phyloP scores from a whole-genome alignment of 2,888 invertebrate genomes.

The Cartodere bifasciata region DNA sequence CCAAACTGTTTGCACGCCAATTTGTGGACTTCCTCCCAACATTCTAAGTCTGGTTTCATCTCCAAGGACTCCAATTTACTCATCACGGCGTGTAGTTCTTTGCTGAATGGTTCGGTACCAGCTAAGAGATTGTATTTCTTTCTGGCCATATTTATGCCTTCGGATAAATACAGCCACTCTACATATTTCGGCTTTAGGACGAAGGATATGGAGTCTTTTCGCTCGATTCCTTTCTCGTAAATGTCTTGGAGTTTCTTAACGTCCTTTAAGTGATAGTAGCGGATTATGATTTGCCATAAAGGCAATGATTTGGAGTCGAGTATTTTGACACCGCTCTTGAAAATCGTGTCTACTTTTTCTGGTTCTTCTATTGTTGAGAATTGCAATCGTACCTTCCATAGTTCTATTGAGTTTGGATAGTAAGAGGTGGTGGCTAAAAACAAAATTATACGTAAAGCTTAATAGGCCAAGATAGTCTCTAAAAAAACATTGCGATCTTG shows the following conservation, averaged over 20 bases:
- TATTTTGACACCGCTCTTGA: slow-evolving; percentile 27
- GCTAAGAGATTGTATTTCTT: slow-evolving; percentile 46
- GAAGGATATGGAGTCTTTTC: slow-evolving; percentile 38
- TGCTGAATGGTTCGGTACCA: slow-evolving; percentile 22
- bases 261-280: slow-evolving; percentile 28
- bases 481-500: too few species aligned
- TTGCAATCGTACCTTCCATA: slow-evolving; percentile 40
- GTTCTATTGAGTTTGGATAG: slow-evolving; percentile 35
- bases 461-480: too few species aligned
- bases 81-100: slow-evolving; percentile 28
- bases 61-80: slow-evolving; percentile 40
- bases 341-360: slow-evolving; percentile 24
- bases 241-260: slow-evolving; percentile 31
- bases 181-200: slow-evolving; percentile 48
- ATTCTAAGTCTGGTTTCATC: slow-evolving; percentile 37
- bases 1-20: slow-evolving; percentile 55
- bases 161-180: slow-evolving; percentile 37
- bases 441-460: too few species aligned
- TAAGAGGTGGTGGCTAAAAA: slow-evolving; percentile 13
- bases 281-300: slow-evolving; percentile 35
- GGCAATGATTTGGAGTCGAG: slow-evolving; percentile 33
- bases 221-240: slow-evolving; percentile 36
- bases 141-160: slow-evolving; percentile 45
- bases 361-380: slow-evolving; percentile 36
- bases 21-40: slow-evolving; percentile 48